Percentiles rank a stretch among this genome's conserved stretches.
These are phyloP conservation scores for Tapera naevia DNA, from an alignment of 2,797 vertebrate species.

Conservation along the genomic window DNA sequence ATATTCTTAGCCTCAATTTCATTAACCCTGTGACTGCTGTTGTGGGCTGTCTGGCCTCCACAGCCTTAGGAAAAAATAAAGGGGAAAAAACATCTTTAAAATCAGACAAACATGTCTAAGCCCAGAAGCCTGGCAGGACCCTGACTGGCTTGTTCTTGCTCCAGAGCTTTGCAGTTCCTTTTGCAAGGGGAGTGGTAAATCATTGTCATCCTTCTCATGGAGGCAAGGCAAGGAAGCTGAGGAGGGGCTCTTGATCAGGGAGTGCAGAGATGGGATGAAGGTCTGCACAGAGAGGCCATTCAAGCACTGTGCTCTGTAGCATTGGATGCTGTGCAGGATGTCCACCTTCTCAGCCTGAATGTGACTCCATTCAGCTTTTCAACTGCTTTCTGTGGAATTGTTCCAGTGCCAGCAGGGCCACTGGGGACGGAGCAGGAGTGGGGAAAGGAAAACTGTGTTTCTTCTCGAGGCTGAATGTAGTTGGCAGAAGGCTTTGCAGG, in stretches of 20 bases:
- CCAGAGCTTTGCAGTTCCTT: not conserved
- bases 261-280: too few relatives aligned
- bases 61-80: not conserved
- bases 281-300: not conserved
- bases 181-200: not conserved
- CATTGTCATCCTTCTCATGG: not conserved
- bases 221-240: too few relatives aligned
- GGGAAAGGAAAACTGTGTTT: not conserved
- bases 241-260: too few relatives aligned
- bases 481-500: not conserved
- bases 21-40: not conserved
- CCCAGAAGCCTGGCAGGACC: not conserved
- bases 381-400: not conserved
- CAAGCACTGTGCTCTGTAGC: not conserved
- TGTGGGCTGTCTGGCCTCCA: not conserved
- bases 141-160: not conserved
- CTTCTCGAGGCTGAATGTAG: not conserved
- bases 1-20: not conserved
- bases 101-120: not conserved
- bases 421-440: not conserved
- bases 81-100: not conserved
- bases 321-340: fast-evolving
- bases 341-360: fast-evolving
- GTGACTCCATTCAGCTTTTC: not conserved
- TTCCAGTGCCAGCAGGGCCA: not conserved